phyloP scores from a whole-genome alignment of 2,797 vertebrate genomes.

The Rhincodon typus region DNA sequence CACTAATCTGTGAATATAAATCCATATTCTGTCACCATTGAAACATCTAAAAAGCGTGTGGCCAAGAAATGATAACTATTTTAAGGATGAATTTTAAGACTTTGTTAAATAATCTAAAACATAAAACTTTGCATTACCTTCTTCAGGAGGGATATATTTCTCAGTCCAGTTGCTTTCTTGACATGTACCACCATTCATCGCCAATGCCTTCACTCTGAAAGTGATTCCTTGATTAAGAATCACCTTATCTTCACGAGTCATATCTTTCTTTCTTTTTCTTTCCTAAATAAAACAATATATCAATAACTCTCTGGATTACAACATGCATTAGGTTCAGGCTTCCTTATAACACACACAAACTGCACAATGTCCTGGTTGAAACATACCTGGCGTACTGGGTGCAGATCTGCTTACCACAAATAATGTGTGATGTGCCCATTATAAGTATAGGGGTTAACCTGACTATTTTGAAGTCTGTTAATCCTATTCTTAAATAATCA shows the following conservation, averaged over 20 bases:
- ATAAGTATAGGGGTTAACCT: not conserved
- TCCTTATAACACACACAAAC: not conserved
- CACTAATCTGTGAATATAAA: not conserved
- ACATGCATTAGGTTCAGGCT: not conserved
- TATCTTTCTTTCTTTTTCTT: not conserved
- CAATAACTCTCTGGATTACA: not conserved
- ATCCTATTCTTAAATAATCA: not conserved
- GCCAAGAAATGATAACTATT: not conserved
- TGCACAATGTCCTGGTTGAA: not conserved
- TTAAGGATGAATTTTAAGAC: not conserved
- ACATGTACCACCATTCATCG: not conserved
- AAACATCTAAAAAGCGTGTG: not conserved
- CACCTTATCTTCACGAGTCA: not conserved
- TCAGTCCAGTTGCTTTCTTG: slow-evolving; percentile 48
- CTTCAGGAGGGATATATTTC: slow-evolving; percentile 43
- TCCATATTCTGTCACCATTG: not conserved
- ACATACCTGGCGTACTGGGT: not conserved
- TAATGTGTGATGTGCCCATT: not conserved
- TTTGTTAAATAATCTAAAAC: not conserved
- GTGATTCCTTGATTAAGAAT: slow-evolving; percentile 42
- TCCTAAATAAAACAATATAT: not conserved
- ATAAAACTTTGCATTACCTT: not conserved
- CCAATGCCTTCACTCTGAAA: slow-evolving; percentile 39
- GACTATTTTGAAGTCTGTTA: not conserved
- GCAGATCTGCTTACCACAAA: not conserved